phyloP scores from a whole-genome alignment of 2,888 invertebrate species.

The Nomada goodeniana region DNA sequence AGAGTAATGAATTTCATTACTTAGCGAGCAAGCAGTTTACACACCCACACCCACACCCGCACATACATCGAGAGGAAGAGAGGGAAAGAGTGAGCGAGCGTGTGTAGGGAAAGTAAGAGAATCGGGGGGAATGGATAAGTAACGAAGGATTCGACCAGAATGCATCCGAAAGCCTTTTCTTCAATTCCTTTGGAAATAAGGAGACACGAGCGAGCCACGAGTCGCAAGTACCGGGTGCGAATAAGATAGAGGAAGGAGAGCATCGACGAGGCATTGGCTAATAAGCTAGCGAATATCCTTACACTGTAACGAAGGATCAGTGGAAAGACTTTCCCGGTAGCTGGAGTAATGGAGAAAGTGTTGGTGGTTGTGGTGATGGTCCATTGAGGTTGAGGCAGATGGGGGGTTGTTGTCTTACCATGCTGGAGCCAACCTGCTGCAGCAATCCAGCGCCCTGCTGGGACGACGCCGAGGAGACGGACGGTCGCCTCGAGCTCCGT shows the following conservation, averaged over 20 bases:
- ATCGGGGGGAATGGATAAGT: conserved; percentile 17
- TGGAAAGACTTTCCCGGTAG: conserved; percentile 85
- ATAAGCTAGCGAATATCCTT: conserved; percentile 83
- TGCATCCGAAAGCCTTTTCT: no score
- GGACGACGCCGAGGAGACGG: conserved; percentile 89
- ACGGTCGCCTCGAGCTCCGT: conserved; percentile 89
- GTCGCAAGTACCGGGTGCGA: not conserved
- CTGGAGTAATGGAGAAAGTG: conserved; percentile 84
- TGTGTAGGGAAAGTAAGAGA: not conserved
- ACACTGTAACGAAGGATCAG: conserved; percentile 85
- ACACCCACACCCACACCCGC: no score
- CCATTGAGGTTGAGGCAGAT: conserved; percentile 89
- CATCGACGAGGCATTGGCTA: conserved; percentile 29
- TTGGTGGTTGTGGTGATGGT: conserved; percentile 84
- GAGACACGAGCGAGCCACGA: not conserved
- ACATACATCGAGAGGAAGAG: not conserved
- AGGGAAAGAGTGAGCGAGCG: not conserved
- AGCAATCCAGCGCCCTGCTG: conserved; percentile 91
- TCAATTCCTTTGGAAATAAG: not conserved
- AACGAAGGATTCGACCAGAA: no score
- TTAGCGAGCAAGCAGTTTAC: not conserved
- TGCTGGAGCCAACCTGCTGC: conserved; percentile 96
- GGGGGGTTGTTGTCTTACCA: conserved; percentile 94
- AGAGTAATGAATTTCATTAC: no score
- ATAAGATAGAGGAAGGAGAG: conserved; percentile 15